phyloP scores from a whole-genome alignment of 2,888 invertebrate genomes.

The Gortyna flavago region DNA sequence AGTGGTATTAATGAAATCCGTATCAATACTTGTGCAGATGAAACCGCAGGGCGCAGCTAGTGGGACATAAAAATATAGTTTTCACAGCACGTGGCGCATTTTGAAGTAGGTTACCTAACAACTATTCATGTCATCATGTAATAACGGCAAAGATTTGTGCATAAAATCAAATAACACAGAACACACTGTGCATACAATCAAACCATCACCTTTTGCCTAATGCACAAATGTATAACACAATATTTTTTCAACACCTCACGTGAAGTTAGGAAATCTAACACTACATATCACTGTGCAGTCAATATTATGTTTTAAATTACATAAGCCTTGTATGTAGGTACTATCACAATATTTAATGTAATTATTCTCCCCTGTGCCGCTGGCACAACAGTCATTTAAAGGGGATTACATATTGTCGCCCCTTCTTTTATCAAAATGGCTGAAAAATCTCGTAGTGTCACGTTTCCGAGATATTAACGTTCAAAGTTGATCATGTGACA shows the following conservation, averaged over 20 bases:
- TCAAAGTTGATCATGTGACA: too few relatives aligned
- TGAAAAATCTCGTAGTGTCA: too few relatives aligned
- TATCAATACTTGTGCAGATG: neutral
- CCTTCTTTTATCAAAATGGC: too few relatives aligned
- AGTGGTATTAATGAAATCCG: neutral
- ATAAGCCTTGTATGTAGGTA: neutral
- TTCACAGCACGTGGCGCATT: neutral
- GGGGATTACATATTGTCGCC: too few relatives aligned
- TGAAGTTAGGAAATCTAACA: slow-evolving; percentile 22
- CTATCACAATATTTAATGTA: slow-evolving; percentile 10
- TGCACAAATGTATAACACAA: slow-evolving; percentile 13
- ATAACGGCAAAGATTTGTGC: neutral
- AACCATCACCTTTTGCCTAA: neutral
- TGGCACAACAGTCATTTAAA: too few relatives aligned
- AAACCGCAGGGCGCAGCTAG: neutral
- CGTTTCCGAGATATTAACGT: too few relatives aligned
- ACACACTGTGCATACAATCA: neutral
- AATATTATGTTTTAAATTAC: slow-evolving; percentile 24
- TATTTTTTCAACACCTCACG: slow-evolving; percentile 12
- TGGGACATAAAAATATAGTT: neutral
- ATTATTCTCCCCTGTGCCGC: too few relatives aligned
- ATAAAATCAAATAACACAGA: neutral
- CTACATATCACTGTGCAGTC: slow-evolving; percentile 2
- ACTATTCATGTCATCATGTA: neutral
- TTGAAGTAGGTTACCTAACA: neutral